A percentile compares a stretch with the other conserved stretches of the same genome.
Evolutionary conservation across 2,888 invertebrate species (phyloP).

Genomic region (Coecobrya sp.): DNA sequence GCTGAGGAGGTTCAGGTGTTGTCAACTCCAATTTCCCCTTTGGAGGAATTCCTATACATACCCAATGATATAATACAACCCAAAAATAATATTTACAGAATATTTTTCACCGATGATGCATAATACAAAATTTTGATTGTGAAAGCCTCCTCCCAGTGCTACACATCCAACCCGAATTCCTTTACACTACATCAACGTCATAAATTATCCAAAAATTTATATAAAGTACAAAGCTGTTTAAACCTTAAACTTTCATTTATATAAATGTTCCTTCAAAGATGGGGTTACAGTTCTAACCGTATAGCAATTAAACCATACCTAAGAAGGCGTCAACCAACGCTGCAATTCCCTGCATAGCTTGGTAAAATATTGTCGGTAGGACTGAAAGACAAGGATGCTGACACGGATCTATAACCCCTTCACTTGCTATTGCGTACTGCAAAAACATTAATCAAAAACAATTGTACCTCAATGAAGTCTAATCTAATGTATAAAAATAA

Average conservation of each 20-base stretch:
- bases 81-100: slow-evolving; percentile 66
- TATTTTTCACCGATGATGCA: slow-evolving; percentile 27
- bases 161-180: slow-evolving; percentile 48
- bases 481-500: neutral
- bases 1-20: slow-evolving; percentile 79
- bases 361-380: slow-evolving; percentile 96
- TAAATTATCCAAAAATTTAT: slow-evolving; percentile 12
- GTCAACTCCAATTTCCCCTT: slow-evolving; percentile 73
- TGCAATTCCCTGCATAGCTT: slow-evolving; percentile 97
- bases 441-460: slow-evolving; percentile 6
- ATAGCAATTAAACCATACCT: slow-evolving; percentile 89
- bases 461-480: no score
- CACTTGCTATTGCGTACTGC: slow-evolving; percentile 92
- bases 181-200: slow-evolving; percentile 33
- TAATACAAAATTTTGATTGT: slow-evolving; percentile 39
- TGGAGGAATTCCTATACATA: slow-evolving; percentile 84
- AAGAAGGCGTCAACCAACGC: slow-evolving; percentile 98
- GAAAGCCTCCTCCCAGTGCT: slow-evolving; percentile 67
- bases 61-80: slow-evolving; percentile 74
- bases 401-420: slow-evolving; percentile 94
- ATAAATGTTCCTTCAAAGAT: neutral
- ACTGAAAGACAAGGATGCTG: slow-evolving; percentile 95
- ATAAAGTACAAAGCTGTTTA: slow-evolving; percentile 24
- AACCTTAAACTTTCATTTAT: neutral
- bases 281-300: neutral